Evolutionary conservation across 2,888 invertebrate species (phyloP), one percentile per base, ranked within the genome.

Genomic region (Artemia sp.): DNA sequence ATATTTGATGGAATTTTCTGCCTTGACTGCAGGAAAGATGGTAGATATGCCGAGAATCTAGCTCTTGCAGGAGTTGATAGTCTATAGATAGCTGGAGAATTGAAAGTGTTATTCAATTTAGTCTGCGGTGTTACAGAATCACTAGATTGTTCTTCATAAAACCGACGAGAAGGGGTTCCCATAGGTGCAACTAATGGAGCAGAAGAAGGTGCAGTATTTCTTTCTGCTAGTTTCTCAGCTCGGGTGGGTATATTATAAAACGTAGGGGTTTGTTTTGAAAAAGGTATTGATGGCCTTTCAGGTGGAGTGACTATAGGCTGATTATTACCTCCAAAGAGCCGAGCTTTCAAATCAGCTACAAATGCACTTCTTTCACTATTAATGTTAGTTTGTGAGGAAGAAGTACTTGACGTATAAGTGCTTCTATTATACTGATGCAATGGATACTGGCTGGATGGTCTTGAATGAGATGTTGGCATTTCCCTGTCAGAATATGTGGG

Each of bases 321-420:
- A n/a, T n/a, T 0, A 58, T 58, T 58, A n/a, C 9, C 24, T 58
- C 64, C 64, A 3, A 58, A 58, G 64, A 58, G 64, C 11, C 64
- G 64, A 8, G 64, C 64, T 58, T 58, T n/a, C 64, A 58, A 58
- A 58, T 58, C 64, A n/a, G 64, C 64, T 19, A 58, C 64, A 24
- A 19, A 58, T 9, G 64, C 64, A 10, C 14, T 19, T 24, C 64
- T 24, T 58, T 58, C 64, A 24, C 24, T 12, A 19, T n/a, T 2
- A n/a, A 58, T 58, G 24, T 8, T 58, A 24, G 64, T 58, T 58
- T 58, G 64, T 24, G 64, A 19, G 10, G 64, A n/a, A 58, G 14
- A n/a, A 58, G 64, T 58, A 8, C 14, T 19, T 58, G n/a, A 19
- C 2, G 64, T 38, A 38, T 38, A 38, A 38, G 38, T 38, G 38